Evolutionary conservation across 92 coral and sea anemone species (phyloP).

Genomic region (Metridium senile): DNA sequence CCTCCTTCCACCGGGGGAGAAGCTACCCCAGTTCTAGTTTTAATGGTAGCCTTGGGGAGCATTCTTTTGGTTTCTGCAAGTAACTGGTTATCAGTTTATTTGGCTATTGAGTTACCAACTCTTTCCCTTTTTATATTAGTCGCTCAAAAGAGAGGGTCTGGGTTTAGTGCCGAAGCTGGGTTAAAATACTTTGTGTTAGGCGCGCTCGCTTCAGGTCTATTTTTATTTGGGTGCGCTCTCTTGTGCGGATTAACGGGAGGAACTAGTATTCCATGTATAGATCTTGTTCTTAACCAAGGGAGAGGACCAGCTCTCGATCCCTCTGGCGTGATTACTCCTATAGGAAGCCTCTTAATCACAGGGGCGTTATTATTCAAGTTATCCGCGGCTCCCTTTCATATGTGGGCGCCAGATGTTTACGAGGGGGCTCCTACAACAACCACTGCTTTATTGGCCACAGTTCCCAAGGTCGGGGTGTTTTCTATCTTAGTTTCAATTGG

Average conservation of each 20-base stretch:
- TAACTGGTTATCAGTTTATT: constrained; percentile 79
- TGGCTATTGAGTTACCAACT: constrained; percentile 81
- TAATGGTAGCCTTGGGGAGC: constrained; percentile 75
- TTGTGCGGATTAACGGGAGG: constrained; percentile 84
- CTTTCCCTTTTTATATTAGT: constrained; percentile 79
- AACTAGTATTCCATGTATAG: constrained; percentile 68
- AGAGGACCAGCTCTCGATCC: constrained; percentile 27
- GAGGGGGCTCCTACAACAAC: constrained; percentile 88
- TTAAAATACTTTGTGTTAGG: constrained; percentile 87
- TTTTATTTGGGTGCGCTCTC: constrained; percentile 87
- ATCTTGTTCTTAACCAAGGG: constrained; percentile 62
- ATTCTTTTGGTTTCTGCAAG: constrained; percentile 76
- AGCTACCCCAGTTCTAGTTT: constrained; percentile 63
- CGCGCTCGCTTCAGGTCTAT: constrained; percentile 85
- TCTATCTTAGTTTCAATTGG: constrained; percentile 85
- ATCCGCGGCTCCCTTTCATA: constrained; percentile 88
- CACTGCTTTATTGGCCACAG: constrained; percentile 74
- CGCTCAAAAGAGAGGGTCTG: constrained; percentile 79
- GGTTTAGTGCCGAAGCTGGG: constrained; percentile 82
- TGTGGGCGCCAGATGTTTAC: constrained; percentile 93
- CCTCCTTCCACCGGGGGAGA: constrained; percentile 44
- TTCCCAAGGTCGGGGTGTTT: constrained; percentile 75
- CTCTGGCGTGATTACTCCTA: constrained; percentile 64
- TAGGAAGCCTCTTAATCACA: constrained; percentile 62
- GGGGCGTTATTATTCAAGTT: constrained; percentile 74